phyloP scores from a whole-genome alignment of 2,888 invertebrate genomes.

The Tillus elongatus region DNA sequence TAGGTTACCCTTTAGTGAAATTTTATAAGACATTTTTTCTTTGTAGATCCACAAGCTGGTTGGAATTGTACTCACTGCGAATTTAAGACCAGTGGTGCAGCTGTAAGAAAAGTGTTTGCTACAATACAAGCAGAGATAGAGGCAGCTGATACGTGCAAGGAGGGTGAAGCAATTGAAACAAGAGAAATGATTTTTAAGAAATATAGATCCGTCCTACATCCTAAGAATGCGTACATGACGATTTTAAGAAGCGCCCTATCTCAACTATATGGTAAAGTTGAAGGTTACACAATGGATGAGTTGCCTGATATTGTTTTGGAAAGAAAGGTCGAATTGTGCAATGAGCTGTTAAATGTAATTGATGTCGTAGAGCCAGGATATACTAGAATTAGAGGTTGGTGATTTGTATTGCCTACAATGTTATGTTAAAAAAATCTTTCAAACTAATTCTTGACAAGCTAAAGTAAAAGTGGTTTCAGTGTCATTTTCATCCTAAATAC shows the following conservation, averaged over 20 bases:
- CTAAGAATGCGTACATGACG: constrained; percentile 62
- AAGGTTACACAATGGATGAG: constrained; percentile 61
- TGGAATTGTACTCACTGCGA: constrained; percentile 66
- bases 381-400: constrained; percentile 61
- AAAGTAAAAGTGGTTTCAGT: too few relatives aligned
- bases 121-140: constrained; percentile 62
- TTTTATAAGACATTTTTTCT: too few relatives aligned
- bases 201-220: constrained; percentile 55
- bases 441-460: too few relatives aligned
- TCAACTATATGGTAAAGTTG: constrained; percentile 70
- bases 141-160: constrained; percentile 49
- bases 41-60: constrained; percentile 22
- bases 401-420: too few relatives aligned
- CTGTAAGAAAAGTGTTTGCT: constrained; percentile 52
- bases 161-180: constrained; percentile 53
- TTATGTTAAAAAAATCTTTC: too few relatives aligned
- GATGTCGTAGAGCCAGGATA: constrained; percentile 69
- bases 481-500: too few relatives aligned
- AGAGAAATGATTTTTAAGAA: constrained; percentile 47
- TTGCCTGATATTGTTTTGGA: constrained; percentile 64
- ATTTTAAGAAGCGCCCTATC: constrained; percentile 59
- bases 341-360: constrained; percentile 56
- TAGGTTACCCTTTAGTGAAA: too few relatives aligned
- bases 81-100: constrained; percentile 51
- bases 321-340: constrained; percentile 66